These are phyloP conservation scores for Penaeus monodon DNA, from an alignment of 2,888 invertebrate species.

Conservation along the genomic window DNA sequence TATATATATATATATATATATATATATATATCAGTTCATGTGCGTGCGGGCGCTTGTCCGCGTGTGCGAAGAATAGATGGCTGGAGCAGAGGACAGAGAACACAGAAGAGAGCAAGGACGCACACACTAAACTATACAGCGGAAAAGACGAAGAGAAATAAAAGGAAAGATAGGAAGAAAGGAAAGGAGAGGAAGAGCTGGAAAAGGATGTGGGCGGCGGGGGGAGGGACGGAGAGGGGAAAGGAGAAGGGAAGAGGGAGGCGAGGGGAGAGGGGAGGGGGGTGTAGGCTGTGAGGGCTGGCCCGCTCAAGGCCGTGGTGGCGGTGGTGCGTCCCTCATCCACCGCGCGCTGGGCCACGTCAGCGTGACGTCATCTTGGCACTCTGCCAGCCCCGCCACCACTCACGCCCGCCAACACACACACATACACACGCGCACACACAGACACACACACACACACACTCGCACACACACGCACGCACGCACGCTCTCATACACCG, in stretches of 20 bases:
- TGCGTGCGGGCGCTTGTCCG: too few species aligned
- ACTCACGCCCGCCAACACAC: slow-evolving; percentile 39
- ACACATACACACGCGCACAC: slow-evolving; percentile 34
- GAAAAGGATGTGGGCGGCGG: slow-evolving; percentile 5
- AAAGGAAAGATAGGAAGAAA: background rate
- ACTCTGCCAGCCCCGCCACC: slow-evolving; percentile 41
- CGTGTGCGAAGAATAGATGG: background rate
- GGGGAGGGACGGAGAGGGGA: background rate
- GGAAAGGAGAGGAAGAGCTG: background rate
- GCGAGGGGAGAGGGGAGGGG: background rate
- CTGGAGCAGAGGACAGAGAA: background rate
- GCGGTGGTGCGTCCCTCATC: slow-evolving; percentile 1
- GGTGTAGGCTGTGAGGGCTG: background rate
- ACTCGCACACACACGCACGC: slow-evolving; percentile 33
- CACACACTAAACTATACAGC: too few species aligned
- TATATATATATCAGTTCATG: too few species aligned
- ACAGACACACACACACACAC: slow-evolving; percentile 40
- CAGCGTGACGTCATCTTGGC: slow-evolving; percentile 58
- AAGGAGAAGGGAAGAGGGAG: slow-evolving; percentile 1
- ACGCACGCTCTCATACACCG: slow-evolving; percentile 18
- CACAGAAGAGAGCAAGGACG: background rate
- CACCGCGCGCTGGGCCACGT: slow-evolving; percentile 44
- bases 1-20: background rate
- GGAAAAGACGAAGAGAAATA: background rate
- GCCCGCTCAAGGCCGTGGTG: slow-evolving; percentile 20